These are phyloP conservation scores for Caprella mutica DNA, from an alignment of 2,888 invertebrate species.

Conservation along the genomic window DNA sequence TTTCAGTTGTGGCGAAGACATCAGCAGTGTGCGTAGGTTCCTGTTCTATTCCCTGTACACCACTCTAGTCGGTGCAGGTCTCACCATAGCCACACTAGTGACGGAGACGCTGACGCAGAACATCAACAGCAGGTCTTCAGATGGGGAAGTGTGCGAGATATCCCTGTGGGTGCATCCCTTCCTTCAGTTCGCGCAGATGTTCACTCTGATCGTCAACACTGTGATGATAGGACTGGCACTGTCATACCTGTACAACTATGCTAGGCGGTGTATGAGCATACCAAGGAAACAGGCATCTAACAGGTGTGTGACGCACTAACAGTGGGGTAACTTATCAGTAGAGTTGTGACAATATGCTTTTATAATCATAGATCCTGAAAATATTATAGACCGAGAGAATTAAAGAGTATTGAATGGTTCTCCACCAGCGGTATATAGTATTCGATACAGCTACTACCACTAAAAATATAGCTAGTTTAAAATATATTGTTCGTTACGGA, in stretches of 20 bases:
- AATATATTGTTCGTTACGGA: no score
- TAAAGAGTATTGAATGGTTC: no score
- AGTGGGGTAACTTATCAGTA: background rate
- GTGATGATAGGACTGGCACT: slow-evolving; percentile 24
- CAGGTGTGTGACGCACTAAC: slow-evolving; percentile 11
- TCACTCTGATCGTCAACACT: slow-evolving; percentile 21
- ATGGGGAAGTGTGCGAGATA: slow-evolving; percentile 7
- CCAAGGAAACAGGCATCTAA: slow-evolving; percentile 24
- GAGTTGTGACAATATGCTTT: no score
- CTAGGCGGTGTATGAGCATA: slow-evolving; percentile 27
- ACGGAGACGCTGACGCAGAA: no score
- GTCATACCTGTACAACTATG: slow-evolving; percentile 21
- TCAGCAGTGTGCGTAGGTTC: slow-evolving; percentile 22
- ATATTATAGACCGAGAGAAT: no score
- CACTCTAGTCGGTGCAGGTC: slow-evolving; percentile 25
- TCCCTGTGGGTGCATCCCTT: slow-evolving; percentile 24
- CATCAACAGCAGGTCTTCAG: slow-evolving; percentile 14
- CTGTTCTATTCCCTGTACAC: slow-evolving; percentile 27
- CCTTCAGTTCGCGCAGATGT: slow-evolving; percentile 22
- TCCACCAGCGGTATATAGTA: no score
- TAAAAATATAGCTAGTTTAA: no score
- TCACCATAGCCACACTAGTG: slow-evolving; percentile 26
- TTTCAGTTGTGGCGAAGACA: slow-evolving; percentile 23
- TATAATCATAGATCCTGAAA: no score
- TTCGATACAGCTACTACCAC: no score